Evolutionary conservation across 2,113 vertebrate genomes (phyloP).

Genomic region (Gambusia affinis): DNA sequence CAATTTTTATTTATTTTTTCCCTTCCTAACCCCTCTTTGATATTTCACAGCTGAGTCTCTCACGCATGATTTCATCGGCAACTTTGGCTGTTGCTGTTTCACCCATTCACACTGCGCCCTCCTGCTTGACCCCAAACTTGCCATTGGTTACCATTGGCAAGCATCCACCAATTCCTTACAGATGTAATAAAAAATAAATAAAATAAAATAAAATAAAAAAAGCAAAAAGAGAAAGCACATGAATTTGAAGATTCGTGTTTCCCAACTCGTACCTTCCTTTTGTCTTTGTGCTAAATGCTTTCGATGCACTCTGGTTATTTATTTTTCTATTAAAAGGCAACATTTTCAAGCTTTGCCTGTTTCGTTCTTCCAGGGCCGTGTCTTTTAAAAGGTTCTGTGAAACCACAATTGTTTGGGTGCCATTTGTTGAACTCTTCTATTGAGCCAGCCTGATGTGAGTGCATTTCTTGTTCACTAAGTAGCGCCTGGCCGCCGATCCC

Average conservation of each 20-base stretch:
- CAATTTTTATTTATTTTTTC: not conserved
- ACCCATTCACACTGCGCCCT: slow-evolving; percentile 23
- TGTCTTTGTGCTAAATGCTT: slow-evolving; percentile 47
- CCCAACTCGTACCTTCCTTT: slow-evolving; percentile 16
- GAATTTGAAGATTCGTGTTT: slow-evolving; percentile 8
- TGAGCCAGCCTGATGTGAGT: slow-evolving; percentile 25
- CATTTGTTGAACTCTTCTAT: slow-evolving; percentile 40
- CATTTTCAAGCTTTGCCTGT: slow-evolving; percentile 12
- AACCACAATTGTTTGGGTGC: slow-evolving; percentile 16
- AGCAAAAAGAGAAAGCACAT: too few relatives aligned
- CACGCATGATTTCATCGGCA: slow-evolving; percentile 52
- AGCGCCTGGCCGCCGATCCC: slow-evolving; percentile 17
- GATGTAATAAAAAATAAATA: not conserved
- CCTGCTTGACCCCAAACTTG: slow-evolving; percentile 29
- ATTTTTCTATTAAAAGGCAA: slow-evolving; percentile 22
- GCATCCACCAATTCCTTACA: slow-evolving; percentile 24
- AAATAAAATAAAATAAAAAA: too few relatives aligned
- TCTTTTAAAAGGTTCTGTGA: slow-evolving; percentile 35
- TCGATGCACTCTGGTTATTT: slow-evolving; percentile 14
- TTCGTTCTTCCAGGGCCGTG: slow-evolving; percentile 27
- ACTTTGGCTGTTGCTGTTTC: slow-evolving; percentile 21
- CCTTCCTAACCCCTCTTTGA: slow-evolving; percentile 7
- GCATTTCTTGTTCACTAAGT: slow-evolving; percentile 30
- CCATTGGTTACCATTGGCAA: slow-evolving; percentile 7
- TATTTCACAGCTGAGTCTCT: slow-evolving; percentile 49